A percentile compares a stretch with the other conserved stretches of the same genome.
phyloP scores from a whole-genome alignment of 2,113 vertebrate genomes.

The Mustela lutreola region DNA sequence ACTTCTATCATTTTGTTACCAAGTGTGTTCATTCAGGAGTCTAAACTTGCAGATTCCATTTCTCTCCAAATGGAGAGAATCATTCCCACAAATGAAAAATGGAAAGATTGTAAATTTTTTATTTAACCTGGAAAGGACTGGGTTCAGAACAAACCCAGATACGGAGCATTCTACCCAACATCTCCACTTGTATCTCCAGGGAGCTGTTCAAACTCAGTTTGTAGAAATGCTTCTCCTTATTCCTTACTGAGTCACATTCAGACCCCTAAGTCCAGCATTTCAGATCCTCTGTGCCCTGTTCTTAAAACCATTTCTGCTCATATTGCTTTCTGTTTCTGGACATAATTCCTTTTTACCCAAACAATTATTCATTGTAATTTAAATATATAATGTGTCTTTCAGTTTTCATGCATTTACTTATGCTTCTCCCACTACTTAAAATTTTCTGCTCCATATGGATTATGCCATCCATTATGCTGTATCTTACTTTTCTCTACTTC shows the following conservation, averaged over 20 bases:
- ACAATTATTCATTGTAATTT: conserved; percentile 41
- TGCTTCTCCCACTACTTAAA: background rate
- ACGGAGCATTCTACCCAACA: background rate
- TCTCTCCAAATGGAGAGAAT: background rate
- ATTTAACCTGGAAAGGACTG: background rate
- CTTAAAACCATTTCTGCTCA: background rate
- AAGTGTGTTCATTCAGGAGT: background rate
- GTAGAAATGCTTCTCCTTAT: background rate
- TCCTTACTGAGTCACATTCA: background rate
- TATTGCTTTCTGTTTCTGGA: conserved; percentile 45
- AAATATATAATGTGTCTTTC: conserved; percentile 31
- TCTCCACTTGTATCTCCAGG: background rate
- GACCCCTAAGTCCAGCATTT: background rate
- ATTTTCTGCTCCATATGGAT: background rate
- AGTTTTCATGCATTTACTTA: conserved; percentile 26
- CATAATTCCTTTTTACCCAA: background rate
- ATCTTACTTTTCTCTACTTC: background rate
- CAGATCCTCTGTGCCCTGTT: background rate
- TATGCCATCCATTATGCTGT: background rate
- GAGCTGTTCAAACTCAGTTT: background rate
- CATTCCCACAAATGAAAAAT: background rate
- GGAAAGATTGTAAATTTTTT: background rate
- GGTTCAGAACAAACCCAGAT: background rate
- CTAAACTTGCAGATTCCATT: background rate
- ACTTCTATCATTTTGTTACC: background rate